A percentile compares a stretch with the other conserved stretches of the same genome.
phyloP scores from a whole-genome alignment of 2,888 invertebrate species.

The Lasioglossum calceatum region DNA sequence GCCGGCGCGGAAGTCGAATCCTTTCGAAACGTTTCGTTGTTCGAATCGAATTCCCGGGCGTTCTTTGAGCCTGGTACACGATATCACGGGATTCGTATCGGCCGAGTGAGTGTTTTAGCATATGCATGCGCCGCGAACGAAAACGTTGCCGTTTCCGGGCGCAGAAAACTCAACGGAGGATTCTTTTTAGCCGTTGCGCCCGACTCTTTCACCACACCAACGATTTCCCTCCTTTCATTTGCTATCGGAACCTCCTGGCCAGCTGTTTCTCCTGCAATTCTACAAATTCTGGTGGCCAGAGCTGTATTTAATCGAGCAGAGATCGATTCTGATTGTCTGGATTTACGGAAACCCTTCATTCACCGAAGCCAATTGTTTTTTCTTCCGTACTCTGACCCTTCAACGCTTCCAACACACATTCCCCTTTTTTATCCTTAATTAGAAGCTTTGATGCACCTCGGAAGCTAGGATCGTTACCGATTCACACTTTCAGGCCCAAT shows the following conservation, averaged over 20 bases:
- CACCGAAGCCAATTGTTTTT: not conserved
- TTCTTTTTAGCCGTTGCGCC: not conserved
- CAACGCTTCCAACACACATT: not conserved
- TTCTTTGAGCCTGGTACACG: not conserved
- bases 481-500: not conserved
- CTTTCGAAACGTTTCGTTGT: not conserved
- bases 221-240: not conserved
- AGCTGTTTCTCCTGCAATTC: not conserved
- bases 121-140: constrained; percentile 23
- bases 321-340: not conserved
- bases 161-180: not conserved
- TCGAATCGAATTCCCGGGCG: constrained; percentile 25
- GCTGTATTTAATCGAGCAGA: not conserved
- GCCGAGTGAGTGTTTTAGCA: constrained; percentile 13
- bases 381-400: not conserved
- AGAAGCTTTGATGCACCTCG: not conserved
- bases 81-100: not conserved
- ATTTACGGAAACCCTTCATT: constrained; percentile 1
- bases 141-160: constrained; percentile 7
- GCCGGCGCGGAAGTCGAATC: not conserved
- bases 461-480: not conserved
- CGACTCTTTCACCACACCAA: not conserved
- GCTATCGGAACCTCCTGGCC: constrained; percentile 1
- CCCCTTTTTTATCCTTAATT: not conserved
- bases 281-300: not conserved